These are phyloP conservation scores for Oreohelix idahoensis DNA, from an alignment of 1,140 invertebrate species.

Conservation along the genomic window DNA sequence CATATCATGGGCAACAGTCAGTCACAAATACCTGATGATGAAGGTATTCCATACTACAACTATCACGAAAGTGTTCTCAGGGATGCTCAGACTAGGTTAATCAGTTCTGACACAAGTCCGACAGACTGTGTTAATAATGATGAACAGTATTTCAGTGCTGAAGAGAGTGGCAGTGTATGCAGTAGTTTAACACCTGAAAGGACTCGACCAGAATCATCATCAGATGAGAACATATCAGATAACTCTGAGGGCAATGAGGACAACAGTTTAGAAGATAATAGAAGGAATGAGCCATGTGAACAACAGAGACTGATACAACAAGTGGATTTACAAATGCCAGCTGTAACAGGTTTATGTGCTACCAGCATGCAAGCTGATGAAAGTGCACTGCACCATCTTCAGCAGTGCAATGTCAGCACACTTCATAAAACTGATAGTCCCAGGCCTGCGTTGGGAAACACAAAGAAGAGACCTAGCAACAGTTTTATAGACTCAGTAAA, in stretches of 20 bases:
- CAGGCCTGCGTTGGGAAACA: neutral
- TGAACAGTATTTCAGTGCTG: slow-evolving; percentile 30
- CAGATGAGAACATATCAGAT: slow-evolving; percentile 18
- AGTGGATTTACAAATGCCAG: neutral
- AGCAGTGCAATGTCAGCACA: slow-evolving; percentile 2
- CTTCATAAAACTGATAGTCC: slow-evolving; percentile 3
- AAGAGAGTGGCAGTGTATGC: slow-evolving; percentile 22
- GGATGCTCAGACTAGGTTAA: neutral
- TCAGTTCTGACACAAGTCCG: neutral
- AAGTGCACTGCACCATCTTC: neutral
- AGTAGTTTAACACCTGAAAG: slow-evolving; percentile 25
- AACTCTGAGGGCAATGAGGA: neutral
- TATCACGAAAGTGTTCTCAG: slow-evolving; percentile 24
- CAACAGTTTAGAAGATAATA: neutral
- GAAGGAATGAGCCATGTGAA: neutral
- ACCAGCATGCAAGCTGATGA: neutral
- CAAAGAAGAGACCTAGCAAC: neutral
- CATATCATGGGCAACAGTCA: slow-evolving; percentile 24
- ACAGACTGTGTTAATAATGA: neutral
- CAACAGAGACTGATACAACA: neutral
- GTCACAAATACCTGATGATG: slow-evolving; percentile 16
- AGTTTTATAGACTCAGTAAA: neutral
- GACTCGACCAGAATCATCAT: slow-evolving; percentile 34
- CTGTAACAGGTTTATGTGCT: neutral
- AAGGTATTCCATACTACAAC: slow-evolving; percentile 1